phyloP scores from a whole-genome alignment of 2,797 vertebrate genomes.

The Neoniphon sammara region DNA sequence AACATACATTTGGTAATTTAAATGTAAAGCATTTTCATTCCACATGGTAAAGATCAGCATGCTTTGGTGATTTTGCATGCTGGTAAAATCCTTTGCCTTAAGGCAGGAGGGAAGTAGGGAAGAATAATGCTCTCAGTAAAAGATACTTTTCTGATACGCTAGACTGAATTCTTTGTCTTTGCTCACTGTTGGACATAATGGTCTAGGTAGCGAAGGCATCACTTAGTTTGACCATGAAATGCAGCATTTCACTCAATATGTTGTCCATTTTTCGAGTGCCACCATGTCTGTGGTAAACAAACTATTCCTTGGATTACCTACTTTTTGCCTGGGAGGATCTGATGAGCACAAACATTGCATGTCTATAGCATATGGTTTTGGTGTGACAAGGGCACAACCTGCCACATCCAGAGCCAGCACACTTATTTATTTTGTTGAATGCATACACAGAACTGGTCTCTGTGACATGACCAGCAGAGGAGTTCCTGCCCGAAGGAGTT shows the following conservation, averaged over 20 bases:
- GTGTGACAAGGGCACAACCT: background rate
- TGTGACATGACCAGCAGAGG: conserved; percentile 9
- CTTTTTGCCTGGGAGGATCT: background rate
- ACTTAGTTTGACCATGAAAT: conserved; percentile 1
- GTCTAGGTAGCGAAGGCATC: background rate
- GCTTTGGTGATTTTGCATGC: background rate
- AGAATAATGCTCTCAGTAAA: background rate
- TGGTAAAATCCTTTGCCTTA: background rate
- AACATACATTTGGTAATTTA: background rate
- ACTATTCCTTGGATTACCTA: background rate
- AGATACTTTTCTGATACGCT: background rate
- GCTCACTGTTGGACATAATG: background rate
- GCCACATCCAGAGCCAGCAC: background rate
- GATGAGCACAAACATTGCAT: background rate
- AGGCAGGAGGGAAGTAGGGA: background rate
- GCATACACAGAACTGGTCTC: background rate
- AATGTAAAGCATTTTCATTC: background rate
- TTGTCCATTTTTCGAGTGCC: background rate
- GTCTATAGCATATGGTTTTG: conserved; percentile 6
- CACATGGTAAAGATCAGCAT: background rate
- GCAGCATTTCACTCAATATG: background rate
- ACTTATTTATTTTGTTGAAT: conserved; percentile 19
- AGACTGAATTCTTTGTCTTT: background rate
- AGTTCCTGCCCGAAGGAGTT: background rate
- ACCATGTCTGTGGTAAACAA: background rate